Evolutionary conservation across 2,888 invertebrate genomes (phyloP), one percentile per base, ranked within the genome.

Genomic region (Campaea margaritaria): DNA sequence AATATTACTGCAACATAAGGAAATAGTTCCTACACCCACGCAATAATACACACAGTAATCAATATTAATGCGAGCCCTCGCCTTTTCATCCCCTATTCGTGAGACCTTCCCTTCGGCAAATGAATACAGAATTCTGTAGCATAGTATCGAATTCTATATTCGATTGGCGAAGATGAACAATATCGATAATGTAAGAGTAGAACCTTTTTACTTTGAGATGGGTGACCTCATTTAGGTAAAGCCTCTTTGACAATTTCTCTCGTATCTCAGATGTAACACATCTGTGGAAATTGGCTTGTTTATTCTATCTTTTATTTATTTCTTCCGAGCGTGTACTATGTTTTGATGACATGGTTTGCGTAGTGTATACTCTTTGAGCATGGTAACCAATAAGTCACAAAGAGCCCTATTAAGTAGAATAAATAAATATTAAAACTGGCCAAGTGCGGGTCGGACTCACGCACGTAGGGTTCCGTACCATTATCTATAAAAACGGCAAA

Each of bases 131-230:
- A 38, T 38, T 47, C 47, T 38, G 36, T 13, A 46, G 34, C 46
- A n/a, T 2, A 31, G 31, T 36, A 36, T 4, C 36, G n/a, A n/a
- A n/a, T 36, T 36, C 27, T 28, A 11, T 28, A 13, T 21, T 21
- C 21, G 27, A 44, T 44, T 44, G 46, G 31, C n/a, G n/a, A 52
- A 52, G 36, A 43, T 52, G 31, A 42, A 52, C 36, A 34, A 44
- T 36, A 46, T 27, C 36, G 36, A 47, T 36, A 31, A 36, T 34
- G 36, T 47, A 47, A 14, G 15, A 31, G 36, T n/a, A 36, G 15
- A 12, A 14, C 9, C 15, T 34, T 51, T 45, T 13, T 28, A 31
- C 27, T 39, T 45, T 15, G 21, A 44, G 52, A 38, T 45, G 21
- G 10, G 27, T 44, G 43, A 41, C 14, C 44, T 45, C 14, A 38